Evolutionary conservation across 2,113 vertebrate species (phyloP).

Genomic region (Aspiorhynchus laticeps): DNA sequence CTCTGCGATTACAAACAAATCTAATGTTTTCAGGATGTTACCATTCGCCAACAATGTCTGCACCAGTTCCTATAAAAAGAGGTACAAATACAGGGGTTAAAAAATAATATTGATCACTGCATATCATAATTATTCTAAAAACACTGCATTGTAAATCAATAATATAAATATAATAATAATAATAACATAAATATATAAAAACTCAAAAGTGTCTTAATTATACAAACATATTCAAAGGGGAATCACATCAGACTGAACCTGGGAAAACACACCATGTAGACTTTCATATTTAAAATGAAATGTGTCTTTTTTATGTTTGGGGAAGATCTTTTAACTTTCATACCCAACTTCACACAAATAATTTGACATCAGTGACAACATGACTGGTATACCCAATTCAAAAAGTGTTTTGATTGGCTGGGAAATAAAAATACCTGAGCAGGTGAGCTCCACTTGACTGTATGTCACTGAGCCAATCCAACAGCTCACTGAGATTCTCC

Average conservation of each 20-base stretch:
- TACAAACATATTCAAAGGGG: background rate
- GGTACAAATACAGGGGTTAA: background rate
- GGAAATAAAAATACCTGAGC: conserved; percentile 77
- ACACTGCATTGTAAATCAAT: background rate
- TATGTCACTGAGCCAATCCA: conserved; percentile 85
- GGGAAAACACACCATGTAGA: conserved; percentile 14
- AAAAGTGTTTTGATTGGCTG: background rate
- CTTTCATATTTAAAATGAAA: background rate
- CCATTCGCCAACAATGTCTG: conserved; percentile 81
- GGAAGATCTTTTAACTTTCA: background rate
- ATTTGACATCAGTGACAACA: background rate
- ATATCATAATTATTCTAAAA: background rate
- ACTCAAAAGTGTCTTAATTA: background rate
- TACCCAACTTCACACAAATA: background rate
- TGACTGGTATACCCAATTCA: background rate
- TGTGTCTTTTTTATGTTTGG: background rate
- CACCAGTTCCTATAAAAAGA: conserved; percentile 64
- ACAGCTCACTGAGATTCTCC: conserved; percentile 78
- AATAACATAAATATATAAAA: background rate
- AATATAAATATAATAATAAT: background rate
- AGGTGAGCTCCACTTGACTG: conserved; percentile 83
- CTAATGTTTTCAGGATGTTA: conserved; percentile 74
- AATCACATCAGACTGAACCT: conserved; percentile 47
- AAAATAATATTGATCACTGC: background rate
- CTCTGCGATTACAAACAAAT: conserved; percentile 79